Evolutionary conservation across 2,888 invertebrate species (phyloP), one percentile per base, ranked within the genome.

Genomic region (Carcina quercana): DNA sequence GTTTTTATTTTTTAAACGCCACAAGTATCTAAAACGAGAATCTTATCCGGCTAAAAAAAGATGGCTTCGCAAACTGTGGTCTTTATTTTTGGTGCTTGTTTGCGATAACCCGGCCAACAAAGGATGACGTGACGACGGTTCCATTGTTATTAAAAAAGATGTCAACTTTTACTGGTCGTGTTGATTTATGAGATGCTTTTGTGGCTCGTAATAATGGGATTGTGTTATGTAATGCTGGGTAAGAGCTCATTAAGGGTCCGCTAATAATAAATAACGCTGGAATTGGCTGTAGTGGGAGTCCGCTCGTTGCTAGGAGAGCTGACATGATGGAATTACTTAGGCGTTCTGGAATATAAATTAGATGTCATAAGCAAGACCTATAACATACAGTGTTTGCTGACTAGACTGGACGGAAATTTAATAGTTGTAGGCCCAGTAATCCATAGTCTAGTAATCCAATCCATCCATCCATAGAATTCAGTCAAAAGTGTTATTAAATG

Each of bases 131-230:
- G 43, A 43, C 49, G 43, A 36, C 28, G 32, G 38, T 43, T 34
- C 62, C 48, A 59, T 73, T 73, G 68, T 71, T 65, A 69, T 65
- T 71, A 71, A 72, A 75, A 73, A 73, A 68, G 64, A 72, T 60
- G 69, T 71, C 73, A 72, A 71, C 65, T 60, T 56, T 50, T 54
- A 58, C 57, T 50, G 47, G 45, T 32, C 44, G 37, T 38, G 52
- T 54, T 72, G 73, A 76, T 75, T 75, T 71, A 73, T 66, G 66
- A 35, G 28, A 30, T 36, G 47, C 60, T 50, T 55, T 65, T 67
- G 65, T 61, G 57, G 43, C 30, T 36, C 50, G 53, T 50, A 53
- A 63, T 66, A 69, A 66, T 62, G 55, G 63, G 56, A 60, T 60
- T 59, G 48, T 66, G 62, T 66, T 65, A 61, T 54, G 65, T 66